Evolutionary conservation across 2,888 invertebrate species (phyloP).

Genomic region (Andrena flavipes): DNA sequence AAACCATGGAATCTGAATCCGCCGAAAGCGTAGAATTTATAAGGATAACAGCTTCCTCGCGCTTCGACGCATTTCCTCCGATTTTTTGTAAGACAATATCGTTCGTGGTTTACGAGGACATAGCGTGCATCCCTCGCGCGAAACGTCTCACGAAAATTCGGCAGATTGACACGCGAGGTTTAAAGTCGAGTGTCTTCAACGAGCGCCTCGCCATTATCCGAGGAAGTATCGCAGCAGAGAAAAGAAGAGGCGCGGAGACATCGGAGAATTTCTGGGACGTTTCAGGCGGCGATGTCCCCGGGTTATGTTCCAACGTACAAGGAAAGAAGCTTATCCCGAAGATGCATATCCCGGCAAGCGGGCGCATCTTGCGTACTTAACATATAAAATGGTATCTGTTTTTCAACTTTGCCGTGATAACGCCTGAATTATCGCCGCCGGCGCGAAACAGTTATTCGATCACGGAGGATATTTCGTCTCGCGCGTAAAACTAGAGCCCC

Average conservation of each 20-base stretch:
- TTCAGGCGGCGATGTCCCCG: slow-evolving; percentile 59
- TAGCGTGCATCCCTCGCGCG: neutral
- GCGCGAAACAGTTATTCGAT: slow-evolving; percentile 2
- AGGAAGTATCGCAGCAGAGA: slow-evolving; percentile 19
- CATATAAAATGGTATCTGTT: slow-evolving; percentile 67
- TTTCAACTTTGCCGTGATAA: slow-evolving; percentile 58
- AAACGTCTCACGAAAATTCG: neutral
- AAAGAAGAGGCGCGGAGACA: slow-evolving; percentile 9
- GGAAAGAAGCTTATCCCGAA: slow-evolving; percentile 71
- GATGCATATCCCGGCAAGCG: slow-evolving; percentile 61
- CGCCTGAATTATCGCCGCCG: slow-evolving; percentile 27
- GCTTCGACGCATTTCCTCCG: neutral
- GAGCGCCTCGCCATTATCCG: slow-evolving; percentile 14
- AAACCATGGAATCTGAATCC: slow-evolving; percentile 65
- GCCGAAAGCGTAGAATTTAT: neutral
- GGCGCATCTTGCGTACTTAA: slow-evolving; percentile 55
- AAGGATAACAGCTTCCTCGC: neutral
- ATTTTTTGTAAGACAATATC: neutral
- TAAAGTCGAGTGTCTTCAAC: slow-evolving; percentile 9
- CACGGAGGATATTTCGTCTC: neutral
- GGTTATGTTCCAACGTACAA: slow-evolving; percentile 70
- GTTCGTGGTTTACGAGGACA: neutral
- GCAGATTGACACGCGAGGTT: too few relatives aligned
- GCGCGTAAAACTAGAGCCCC: neutral
- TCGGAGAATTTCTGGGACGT: slow-evolving; percentile 40